Base-by-base conservation (phyloP, 2,113 vertebrate species). In the Mirza zaza region DNA sequence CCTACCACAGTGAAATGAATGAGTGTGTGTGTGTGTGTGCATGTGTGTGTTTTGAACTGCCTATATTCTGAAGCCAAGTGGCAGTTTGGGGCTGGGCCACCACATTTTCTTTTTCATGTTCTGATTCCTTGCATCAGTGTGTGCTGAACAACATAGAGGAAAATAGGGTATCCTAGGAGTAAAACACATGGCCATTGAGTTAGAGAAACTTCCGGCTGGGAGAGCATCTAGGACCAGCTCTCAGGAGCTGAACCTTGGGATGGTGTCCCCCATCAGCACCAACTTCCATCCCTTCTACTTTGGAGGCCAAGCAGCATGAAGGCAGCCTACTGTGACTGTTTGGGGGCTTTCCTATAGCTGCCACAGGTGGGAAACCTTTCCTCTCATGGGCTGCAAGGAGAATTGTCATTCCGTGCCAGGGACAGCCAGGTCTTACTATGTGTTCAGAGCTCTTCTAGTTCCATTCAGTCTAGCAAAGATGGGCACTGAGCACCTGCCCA, bases 391-490 rank as follows among this genome's bases (percentile, higher is more conserved):
- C 73, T 34, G 17, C 4, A 1, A 6, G 67, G 18, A 39, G 42
- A 75, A 29, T 2, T 6, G 2, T 36, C 13, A 7, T 73, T 59
- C 48, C 0, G 0, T 25, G 27, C 50, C 8, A 1, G 3, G 36
- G 7, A 34, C 11, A 73, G 36, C 39, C 52, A 23, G 10, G 18
- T 52, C 50, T 82, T 34, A 55, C 10, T 6, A 14, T 7, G 25
- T 23, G 36, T 77, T 50, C 68, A 50, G 52, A 29, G 45, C 63
- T 73, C 52, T 57, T 76, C 45, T 79, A 5, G 9, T 34, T 89
- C 89, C 14, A 7, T 29, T 90, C 80, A 29, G n/a, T 21, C 45
- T 87, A 18, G 81, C 45, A 73, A 15, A 83, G 18, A 17, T 0
- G 0, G 27, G 59, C 32, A 18, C 4, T 6, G 65, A 71, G 48